Base-by-base conservation (phyloP, 2,797 vertebrate genomes). In the Oryzias dopingdopingensis region DNA sequence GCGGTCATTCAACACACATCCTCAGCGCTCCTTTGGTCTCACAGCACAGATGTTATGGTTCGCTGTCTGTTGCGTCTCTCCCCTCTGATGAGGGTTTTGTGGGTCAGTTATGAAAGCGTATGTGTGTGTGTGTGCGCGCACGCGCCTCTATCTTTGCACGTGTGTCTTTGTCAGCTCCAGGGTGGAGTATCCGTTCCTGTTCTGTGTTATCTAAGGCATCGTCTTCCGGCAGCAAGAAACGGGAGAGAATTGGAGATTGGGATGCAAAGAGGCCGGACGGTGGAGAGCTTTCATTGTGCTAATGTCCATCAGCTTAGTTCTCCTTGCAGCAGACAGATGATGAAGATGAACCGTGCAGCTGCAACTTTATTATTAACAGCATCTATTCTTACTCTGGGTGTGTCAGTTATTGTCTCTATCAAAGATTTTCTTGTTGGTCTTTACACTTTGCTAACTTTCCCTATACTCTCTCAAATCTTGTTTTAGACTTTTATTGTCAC, bases 371-470 rank as follows among this genome's bases (percentile, higher is more conserved):
- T 61, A 49, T 49, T 37, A 51, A 37, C 62, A 66, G 53, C 49
- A 66, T 75, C 84, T 84, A 81, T 84, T 86, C 78, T 84, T 85
- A 71, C 47, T 48, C 62, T 65, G 81, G 68, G 68, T 71, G 74
- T 80, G 80, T 77, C 74, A 13, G 23, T 62, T 41, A n/a, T 64
- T 49, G 43, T 22, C 52, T 22, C 52, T 6, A 1, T 59, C 59
- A 61, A 64, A 59, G 32, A 66, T 76, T 56, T 69, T 14, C 6
- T 46, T 26, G 48, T 58, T 59, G 13, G 18, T 20, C 17, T 46
- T 46, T 46, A 18, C 4, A 18, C 14, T 43, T 32, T 5, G 4
- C 24, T 26, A 6, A 1, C 24, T 32, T 10, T 32, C 6, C 29
- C 8, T 32, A 32, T 60, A 52, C 20, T 3, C 20, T 22, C 20